Evolutionary conservation across 2,113 vertebrate species (phyloP).

Genomic region (Falcunculus frontatus): DNA sequence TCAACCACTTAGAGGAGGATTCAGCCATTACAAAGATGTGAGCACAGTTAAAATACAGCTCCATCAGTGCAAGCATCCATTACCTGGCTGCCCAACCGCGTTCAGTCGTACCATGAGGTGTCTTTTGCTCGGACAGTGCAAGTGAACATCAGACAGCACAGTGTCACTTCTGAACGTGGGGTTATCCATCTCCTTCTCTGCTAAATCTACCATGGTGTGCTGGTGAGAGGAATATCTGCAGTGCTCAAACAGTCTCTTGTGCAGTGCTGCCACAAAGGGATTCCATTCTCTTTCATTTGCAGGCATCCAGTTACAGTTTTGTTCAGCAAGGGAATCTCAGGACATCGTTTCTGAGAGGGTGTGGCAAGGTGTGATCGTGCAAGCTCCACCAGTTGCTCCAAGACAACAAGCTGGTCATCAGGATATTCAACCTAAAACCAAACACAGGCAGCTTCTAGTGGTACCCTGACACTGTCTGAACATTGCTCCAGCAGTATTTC

Average conservation of each 20-base stretch:
- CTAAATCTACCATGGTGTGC: not conserved
- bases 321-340: not conserved
- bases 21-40: not conserved
- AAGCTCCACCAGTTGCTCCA: not conserved
- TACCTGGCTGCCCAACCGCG: constrained; percentile 82
- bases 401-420: not conserved
- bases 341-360: not conserved
- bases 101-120: constrained; percentile 86
- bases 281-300: not conserved
- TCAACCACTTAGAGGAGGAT: not conserved
- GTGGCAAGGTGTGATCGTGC: not conserved
- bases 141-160: constrained; percentile 85
- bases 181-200: constrained; percentile 70
- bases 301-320: not conserved
- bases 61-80: not conserved
- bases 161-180: constrained; percentile 79
- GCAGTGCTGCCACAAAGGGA: not conserved
- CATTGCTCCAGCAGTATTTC: not conserved
- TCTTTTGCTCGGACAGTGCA: constrained; percentile 73
- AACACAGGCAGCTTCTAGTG: not conserved
- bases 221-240: not conserved
- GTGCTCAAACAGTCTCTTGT: not conserved
- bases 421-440: not conserved
- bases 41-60: not conserved
- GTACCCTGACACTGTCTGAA: not conserved